Percentiles rank a stretch among this genome's conserved stretches.
These are phyloP conservation scores for Thalpophila matura DNA, from an alignment of 2,888 invertebrate species.

Conservation along the genomic window DNA sequence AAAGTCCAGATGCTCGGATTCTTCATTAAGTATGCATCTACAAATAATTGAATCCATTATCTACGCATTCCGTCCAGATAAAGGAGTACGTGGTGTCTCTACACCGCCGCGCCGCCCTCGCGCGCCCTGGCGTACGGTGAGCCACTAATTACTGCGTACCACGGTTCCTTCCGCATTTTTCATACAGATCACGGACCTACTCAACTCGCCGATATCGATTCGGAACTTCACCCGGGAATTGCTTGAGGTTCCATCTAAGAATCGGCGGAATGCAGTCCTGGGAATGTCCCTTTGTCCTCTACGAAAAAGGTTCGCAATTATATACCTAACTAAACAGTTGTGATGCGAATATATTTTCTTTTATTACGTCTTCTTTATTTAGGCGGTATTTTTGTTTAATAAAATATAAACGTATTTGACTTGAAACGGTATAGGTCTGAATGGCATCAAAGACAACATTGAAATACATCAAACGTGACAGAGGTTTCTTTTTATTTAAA, in stretches of 20 bases:
- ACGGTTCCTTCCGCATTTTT: constrained; percentile 78
- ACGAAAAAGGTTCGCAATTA: constrained; percentile 60
- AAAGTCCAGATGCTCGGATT: no score
- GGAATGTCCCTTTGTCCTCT: constrained; percentile 63
- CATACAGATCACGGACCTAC: constrained; percentile 87
- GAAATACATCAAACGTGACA: constrained; percentile 7
- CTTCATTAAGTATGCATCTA: not conserved
- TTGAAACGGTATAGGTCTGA: not conserved
- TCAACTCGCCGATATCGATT: constrained; percentile 81
- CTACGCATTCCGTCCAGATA: constrained; percentile 36
- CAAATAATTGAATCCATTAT: constrained; percentile 24
- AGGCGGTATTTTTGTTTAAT: not conserved
- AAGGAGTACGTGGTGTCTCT: constrained; percentile 47
- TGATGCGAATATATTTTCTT: constrained; percentile 8
- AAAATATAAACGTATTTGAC: not conserved
- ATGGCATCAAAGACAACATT: constrained; percentile 20
- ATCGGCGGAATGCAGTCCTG: constrained; percentile 73
- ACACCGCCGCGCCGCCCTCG: constrained; percentile 46
- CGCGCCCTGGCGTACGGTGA: constrained; percentile 63
- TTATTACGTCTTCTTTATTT: not conserved
- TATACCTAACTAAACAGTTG: constrained; percentile 20
- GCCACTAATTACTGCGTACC: constrained; percentile 86
- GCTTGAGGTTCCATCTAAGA: constrained; percentile 67
- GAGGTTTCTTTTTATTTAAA: constrained; percentile 4
- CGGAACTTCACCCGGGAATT: constrained; percentile 76